Percentiles rank a stretch among this genome's conserved stretches.
phyloP scores from a whole-genome alignment of 2,797 vertebrate genomes.

The Rhabdomys pumilio region DNA sequence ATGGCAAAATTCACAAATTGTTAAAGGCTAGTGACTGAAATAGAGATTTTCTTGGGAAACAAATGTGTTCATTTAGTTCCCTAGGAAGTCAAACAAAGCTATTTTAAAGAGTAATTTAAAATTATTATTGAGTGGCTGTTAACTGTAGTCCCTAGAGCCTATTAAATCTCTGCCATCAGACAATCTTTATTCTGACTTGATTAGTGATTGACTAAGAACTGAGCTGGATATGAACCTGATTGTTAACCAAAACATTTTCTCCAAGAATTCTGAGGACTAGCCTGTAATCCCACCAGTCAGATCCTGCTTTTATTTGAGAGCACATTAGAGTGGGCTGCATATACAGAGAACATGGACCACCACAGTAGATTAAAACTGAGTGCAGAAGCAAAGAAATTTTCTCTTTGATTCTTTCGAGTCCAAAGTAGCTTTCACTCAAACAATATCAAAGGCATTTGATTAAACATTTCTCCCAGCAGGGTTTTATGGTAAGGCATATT shows the following conservation, averaged over 20 bases:
- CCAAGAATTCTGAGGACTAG: constrained; percentile 78
- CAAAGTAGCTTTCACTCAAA: constrained; percentile 82
- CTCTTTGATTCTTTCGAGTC: constrained; percentile 84
- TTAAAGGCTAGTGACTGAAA: constrained; percentile 37
- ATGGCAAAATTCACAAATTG: constrained; percentile 16
- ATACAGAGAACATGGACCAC: constrained; percentile 2
- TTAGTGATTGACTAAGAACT: constrained; percentile 80
- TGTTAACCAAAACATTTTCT: constrained; percentile 75
- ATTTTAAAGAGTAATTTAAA: constrained; percentile 72
- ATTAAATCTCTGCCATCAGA: constrained; percentile 67
- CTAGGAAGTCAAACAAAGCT: constrained; percentile 68
- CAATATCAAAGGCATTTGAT: constrained; percentile 86
- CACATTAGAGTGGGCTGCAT: constrained; percentile 61
- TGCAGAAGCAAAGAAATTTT: constrained; percentile 80
- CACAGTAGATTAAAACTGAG: constrained; percentile 81
- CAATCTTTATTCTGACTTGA: constrained; percentile 77
- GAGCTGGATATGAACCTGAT: constrained; percentile 74
- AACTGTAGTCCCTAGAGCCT: constrained; percentile 66
- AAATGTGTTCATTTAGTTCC: constrained; percentile 15
- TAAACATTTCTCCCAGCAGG: constrained; percentile 84
- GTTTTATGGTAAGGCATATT: constrained; percentile 76
- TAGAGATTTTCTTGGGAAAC: constrained; percentile 49
- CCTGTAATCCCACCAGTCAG: constrained; percentile 18
- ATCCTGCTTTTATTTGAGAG: constrained; percentile 69
- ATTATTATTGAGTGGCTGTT: constrained; percentile 71